phyloP scores from a whole-genome alignment of 1,140 invertebrate genomes.

The Drosophila grimshawi region DNA sequence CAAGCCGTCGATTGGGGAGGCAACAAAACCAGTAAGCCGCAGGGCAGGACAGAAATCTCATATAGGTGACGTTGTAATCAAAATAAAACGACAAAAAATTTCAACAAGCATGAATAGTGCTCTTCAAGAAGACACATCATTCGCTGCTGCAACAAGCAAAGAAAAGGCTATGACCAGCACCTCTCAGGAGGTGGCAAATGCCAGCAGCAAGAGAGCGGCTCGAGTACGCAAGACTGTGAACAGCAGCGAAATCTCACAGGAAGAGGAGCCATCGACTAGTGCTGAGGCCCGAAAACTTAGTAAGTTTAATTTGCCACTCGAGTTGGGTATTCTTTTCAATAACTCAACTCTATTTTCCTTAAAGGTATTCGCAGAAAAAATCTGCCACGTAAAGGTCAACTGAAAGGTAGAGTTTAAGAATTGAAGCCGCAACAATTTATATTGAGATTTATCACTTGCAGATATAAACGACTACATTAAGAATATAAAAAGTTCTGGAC shows the following conservation, averaged over 20 bases:
- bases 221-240: neutral
- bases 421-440: neutral
- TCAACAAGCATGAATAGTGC: neutral
- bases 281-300: neutral
- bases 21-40: neutral
- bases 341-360: neutral
- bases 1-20: neutral
- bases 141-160: too few relatives aligned
- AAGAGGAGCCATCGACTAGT: slow-evolving; percentile 10
- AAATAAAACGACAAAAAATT: neutral
- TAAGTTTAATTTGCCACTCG: neutral
- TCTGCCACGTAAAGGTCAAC: neutral
- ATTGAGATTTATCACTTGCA: neutral
- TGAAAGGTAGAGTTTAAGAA: slow-evolving; percentile 19
- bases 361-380: slow-evolving; percentile 5
- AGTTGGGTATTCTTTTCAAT: neutral
- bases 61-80: neutral
- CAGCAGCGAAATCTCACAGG: neutral
- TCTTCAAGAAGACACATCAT: neutral
- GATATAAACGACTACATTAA: slow-evolving; percentile 53
- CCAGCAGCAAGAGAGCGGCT: neutral
- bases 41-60: neutral
- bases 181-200: neutral
- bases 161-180: neutral
- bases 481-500: slow-evolving; percentile 33